These are phyloP conservation scores for Boulengeromyrus knoepffleri DNA, from an alignment of 2,113 vertebrate species.

Conservation along the genomic window DNA sequence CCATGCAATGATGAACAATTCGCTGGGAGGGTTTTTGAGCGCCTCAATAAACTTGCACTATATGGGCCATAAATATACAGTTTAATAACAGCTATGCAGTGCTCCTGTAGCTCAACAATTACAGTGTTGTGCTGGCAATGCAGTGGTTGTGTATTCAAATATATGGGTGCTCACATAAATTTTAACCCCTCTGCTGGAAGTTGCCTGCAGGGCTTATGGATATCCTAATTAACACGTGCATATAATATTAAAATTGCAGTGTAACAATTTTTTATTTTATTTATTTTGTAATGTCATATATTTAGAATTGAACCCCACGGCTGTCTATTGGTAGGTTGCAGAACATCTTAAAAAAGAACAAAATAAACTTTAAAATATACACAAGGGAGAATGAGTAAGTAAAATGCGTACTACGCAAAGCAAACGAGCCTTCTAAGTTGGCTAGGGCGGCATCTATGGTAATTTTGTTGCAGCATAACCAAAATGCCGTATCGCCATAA, in stretches of 20 bases:
- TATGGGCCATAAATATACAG: background rate
- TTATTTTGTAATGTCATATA: background rate
- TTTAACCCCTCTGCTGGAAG: background rate
- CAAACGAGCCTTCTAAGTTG: background rate
- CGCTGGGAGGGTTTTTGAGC: background rate
- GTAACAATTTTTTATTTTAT: background rate
- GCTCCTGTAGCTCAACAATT: background rate
- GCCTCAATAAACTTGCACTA: background rate
- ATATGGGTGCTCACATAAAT: background rate
- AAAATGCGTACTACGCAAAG: background rate
- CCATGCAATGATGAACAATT: background rate
- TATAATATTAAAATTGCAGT: background rate
- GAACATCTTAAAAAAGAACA: background rate
- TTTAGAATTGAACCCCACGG: background rate
- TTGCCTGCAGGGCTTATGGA: background rate
- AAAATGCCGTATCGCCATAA: too few relatives aligned
- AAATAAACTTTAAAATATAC: background rate
- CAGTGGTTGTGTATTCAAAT: background rate
- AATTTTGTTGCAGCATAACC: background rate
- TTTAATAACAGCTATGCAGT: background rate
- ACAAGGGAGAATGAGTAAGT: background rate
- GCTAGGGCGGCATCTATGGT: background rate
- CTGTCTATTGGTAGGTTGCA: background rate
- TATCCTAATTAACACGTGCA: background rate
- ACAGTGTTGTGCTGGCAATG: background rate